These are phyloP conservation scores for Drosophila sturtevanti DNA, from an alignment of 1,140 invertebrate species.

Conservation along the genomic window DNA sequence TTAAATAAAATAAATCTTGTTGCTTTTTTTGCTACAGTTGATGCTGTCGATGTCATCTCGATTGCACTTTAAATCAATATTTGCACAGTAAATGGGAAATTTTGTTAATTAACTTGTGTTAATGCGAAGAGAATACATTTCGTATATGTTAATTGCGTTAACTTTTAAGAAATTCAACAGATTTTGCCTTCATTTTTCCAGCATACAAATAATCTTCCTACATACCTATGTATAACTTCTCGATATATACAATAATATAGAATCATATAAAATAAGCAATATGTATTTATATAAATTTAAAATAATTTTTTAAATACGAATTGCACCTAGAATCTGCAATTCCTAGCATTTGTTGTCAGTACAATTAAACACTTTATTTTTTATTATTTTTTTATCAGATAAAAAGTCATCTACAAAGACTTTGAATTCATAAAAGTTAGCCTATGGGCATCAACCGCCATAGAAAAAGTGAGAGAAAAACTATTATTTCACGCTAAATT, in stretches of 20 bases:
- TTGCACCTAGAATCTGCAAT: not conserved
- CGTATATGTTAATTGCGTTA: not conserved
- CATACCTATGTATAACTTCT: too few relatives aligned
- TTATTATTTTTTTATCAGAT: not conserved
- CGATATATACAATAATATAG: too few relatives aligned
- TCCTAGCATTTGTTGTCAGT: not conserved
- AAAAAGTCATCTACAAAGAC: conserved; percentile 25
- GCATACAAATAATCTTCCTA: not conserved
- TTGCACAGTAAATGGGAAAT: conserved; percentile 29
- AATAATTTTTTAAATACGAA: not conserved
- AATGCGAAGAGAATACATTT: conserved; percentile 25
- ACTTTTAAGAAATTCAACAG: not conserved
- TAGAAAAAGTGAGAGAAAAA: conserved; percentile 25
- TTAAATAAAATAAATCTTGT: conserved; percentile 35
- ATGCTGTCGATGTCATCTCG: not conserved
- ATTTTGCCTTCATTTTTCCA: too few relatives aligned
- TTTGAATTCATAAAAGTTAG: conserved; percentile 21
- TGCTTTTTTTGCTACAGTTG: too few relatives aligned
- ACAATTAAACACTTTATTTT: not conserved
- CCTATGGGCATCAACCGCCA: conserved; percentile 8
- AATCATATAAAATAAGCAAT: too few relatives aligned
- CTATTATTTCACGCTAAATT: conserved; percentile 66
- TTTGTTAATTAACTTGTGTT: conserved; percentile 52
- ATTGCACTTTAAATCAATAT: conserved; percentile 51
- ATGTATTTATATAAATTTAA: too few relatives aligned